A percentile compares a stretch with the other conserved stretches of the same genome.
Evolutionary conservation across 2,113 vertebrate species (phyloP).

Genomic region (Scopus umbretta): DNA sequence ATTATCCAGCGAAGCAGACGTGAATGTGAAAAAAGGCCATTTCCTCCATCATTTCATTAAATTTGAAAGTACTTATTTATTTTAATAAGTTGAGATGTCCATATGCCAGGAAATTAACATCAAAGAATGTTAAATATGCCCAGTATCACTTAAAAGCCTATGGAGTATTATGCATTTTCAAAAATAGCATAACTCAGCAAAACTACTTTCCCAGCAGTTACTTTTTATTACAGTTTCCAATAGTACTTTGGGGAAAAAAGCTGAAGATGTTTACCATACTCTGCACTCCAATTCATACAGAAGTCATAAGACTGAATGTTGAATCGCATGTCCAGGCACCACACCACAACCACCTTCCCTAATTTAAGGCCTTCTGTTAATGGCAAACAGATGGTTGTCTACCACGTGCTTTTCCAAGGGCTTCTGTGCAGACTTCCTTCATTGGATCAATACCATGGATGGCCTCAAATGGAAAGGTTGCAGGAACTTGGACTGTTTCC

Average conservation of each 20-base stretch:
- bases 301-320: background rate
- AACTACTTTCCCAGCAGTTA: slow-evolving; percentile 38
- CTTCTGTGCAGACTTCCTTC: background rate
- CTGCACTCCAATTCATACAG: background rate
- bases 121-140: slow-evolving; percentile 63
- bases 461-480: background rate
- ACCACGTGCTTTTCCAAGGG: background rate
- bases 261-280: background rate
- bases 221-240: slow-evolving; percentile 33
- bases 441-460: background rate
- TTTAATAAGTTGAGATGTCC: slow-evolving; percentile 67
- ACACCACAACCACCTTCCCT: background rate
- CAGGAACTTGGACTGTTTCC: background rate
- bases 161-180: slow-evolving; percentile 46
- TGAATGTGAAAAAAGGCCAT: slow-evolving; percentile 51
- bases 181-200: slow-evolving; percentile 46
- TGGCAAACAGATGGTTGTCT: background rate
- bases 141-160: slow-evolving; percentile 46
- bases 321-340: background rate
- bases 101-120: slow-evolving; percentile 77
- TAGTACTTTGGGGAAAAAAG: background rate
- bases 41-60: slow-evolving; percentile 69
- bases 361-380: background rate
- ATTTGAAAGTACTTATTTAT: slow-evolving; percentile 68
- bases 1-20: slow-evolving; percentile 56